phyloP scores from a whole-genome alignment of 2,113 vertebrate genomes.

The Rhegmatorhina hoffmannsi region DNA sequence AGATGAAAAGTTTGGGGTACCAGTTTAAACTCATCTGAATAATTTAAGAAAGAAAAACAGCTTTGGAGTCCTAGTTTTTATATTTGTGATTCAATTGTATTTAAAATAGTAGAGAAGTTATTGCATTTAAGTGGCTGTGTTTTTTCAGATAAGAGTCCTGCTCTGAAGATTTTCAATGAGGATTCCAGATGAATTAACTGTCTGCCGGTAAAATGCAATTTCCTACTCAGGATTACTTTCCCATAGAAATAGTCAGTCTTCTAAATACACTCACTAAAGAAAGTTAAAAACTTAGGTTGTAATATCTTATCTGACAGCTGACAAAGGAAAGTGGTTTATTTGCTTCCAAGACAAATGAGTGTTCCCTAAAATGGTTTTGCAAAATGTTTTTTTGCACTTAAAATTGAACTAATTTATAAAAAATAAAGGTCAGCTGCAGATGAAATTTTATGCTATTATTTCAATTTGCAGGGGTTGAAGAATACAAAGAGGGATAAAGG shows the following conservation, averaged over 20 bases:
- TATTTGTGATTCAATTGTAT: neutral
- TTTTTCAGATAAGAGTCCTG: neutral
- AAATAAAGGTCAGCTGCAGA: neutral
- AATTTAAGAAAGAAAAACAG: neutral
- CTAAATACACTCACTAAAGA: neutral
- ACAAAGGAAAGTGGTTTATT: neutral
- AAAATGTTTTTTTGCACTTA: neutral
- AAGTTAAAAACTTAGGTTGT: neutral
- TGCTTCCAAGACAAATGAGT: neutral
- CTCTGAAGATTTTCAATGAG: neutral
- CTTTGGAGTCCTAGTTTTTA: neutral
- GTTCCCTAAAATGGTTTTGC: neutral
- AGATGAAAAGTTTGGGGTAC: neutral
- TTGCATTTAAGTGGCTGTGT: neutral
- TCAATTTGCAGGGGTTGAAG: neutral
- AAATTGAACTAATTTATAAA: neutral
- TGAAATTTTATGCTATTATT: neutral
- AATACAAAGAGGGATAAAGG: accelerated
- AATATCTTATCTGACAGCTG: neutral
- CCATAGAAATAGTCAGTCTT: neutral
- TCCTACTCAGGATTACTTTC: neutral
- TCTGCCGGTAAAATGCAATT: neutral
- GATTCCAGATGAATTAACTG: neutral
- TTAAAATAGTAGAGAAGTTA: neutral
- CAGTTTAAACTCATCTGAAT: neutral